Evolutionary conservation across 2,888 invertebrate species (phyloP).

Genomic region (Caenorhabditis zanzibari): DNA sequence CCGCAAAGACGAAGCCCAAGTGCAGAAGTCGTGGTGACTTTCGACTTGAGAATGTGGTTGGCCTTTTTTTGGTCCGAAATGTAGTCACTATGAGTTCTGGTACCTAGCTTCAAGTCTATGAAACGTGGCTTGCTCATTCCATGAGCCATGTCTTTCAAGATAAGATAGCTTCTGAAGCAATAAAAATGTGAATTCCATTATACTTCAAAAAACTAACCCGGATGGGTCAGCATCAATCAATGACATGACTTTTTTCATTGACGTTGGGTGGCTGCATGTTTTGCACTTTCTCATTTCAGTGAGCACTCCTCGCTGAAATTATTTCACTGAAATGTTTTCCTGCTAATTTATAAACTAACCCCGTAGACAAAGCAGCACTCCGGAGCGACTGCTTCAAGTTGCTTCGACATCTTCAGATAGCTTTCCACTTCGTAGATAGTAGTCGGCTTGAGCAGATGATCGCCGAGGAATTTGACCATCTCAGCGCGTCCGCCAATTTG

Average conservation of each 20-base stretch:
- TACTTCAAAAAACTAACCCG: constrained; percentile 8
- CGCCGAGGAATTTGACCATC: constrained; percentile 3
- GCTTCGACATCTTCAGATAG: constrained; percentile 21
- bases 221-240: neutral
- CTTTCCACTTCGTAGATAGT: constrained; percentile 3
- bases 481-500: constrained; percentile 25
- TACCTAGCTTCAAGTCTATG: constrained; percentile 41
- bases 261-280: neutral
- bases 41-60: neutral
- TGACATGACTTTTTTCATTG: neutral
- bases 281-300: neutral
- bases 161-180: constrained; percentile 21
- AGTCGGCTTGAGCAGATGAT: constrained; percentile 44
- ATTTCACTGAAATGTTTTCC: neutral
- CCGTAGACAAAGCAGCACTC: constrained; percentile 4
- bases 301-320: constrained; percentile 11
- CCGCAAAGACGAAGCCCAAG: constrained; percentile 31
- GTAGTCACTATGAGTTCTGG: constrained; percentile 33
- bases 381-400: constrained; percentile 3
- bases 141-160: constrained; percentile 23
- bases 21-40: neutral
- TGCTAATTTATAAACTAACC: neutral
- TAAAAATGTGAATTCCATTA: no score
- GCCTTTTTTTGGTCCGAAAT: constrained; percentile 31
- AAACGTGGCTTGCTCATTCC: constrained; percentile 22